Conservation (phyloP, 2,113 vertebrate species). For the Serilophus lunatus region DNA sequence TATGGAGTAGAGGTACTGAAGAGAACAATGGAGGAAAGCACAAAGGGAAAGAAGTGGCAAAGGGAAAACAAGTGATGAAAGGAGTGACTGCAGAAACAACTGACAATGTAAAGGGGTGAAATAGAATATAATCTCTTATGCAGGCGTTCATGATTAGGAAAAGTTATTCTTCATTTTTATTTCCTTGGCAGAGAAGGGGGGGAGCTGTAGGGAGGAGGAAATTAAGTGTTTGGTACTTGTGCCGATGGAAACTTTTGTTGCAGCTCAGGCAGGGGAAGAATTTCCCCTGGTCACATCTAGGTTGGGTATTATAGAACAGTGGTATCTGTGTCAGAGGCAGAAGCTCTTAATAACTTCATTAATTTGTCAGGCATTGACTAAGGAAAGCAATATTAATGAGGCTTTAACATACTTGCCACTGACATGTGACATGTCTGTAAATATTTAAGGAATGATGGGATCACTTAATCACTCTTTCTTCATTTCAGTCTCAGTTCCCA, state of each 20-base stretch:
- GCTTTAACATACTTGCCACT: conserved; percentile 3
- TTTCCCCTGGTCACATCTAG: background rate
- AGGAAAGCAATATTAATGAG: background rate
- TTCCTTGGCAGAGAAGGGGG: background rate
- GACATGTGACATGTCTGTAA: conserved; percentile 14
- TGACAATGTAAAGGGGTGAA: background rate
- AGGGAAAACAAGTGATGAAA: background rate
- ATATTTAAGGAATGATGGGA: conserved; percentile 19
- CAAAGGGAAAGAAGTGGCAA: background rate
- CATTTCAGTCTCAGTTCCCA: conserved; percentile 25
- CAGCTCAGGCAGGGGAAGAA: background rate
- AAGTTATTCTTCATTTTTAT: conserved; percentile 22
- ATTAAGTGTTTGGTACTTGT: conserved; percentile 14
- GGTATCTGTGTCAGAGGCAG: background rate
- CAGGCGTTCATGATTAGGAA: background rate
- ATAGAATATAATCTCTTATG: background rate
- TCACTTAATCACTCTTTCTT: conserved; percentile 3
- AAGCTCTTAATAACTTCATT: background rate
- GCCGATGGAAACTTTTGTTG: background rate
- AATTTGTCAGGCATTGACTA: background rate
- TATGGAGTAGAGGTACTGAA: background rate
- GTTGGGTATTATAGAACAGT: background rate
- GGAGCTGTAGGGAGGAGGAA: conserved; percentile 11
- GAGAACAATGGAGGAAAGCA: background rate
- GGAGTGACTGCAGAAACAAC: background rate